Evolutionary conservation across 2,888 invertebrate genomes (phyloP).

Genomic region (Drosophila vallismaia): DNA sequence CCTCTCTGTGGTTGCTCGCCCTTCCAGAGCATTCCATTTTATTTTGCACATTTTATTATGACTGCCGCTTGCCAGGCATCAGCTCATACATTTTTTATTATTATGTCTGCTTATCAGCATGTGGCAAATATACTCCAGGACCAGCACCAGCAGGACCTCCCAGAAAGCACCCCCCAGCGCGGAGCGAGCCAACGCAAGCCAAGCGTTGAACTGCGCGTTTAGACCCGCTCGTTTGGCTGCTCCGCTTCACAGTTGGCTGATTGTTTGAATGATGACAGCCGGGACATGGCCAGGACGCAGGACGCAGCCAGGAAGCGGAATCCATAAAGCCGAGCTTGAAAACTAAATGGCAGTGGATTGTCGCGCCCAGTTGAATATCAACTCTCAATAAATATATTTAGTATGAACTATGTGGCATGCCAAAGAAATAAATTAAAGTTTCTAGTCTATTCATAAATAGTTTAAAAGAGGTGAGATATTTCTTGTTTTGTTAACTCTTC

Average conservation of each 20-base stretch:
- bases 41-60: constrained; percentile 78
- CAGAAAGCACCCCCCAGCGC: constrained; percentile 18
- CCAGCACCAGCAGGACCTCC: constrained; percentile 7
- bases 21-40: constrained; percentile 60
- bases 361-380: constrained; percentile 65
- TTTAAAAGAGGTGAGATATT: no score
- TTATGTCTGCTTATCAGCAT: constrained; percentile 77
- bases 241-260: constrained; percentile 75
- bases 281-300: constrained; percentile 3
- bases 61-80: constrained; percentile 65
- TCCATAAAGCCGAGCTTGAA: constrained; percentile 64
- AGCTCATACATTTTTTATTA: constrained; percentile 76
- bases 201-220: constrained; percentile 76
- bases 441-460: neutral
- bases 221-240: constrained; percentile 73
- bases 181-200: constrained; percentile 46
- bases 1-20: constrained; percentile 64
- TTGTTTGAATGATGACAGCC: constrained; percentile 70
- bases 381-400: constrained; percentile 35
- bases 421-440: neutral
- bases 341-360: constrained; percentile 71
- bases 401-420: neutral
- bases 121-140: constrained; percentile 74
- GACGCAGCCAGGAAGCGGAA: constrained; percentile 51
- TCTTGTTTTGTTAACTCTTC: no score